Base-by-base conservation (phyloP, 2,888 invertebrate species). In the Melanostoma mellinum region DNA sequence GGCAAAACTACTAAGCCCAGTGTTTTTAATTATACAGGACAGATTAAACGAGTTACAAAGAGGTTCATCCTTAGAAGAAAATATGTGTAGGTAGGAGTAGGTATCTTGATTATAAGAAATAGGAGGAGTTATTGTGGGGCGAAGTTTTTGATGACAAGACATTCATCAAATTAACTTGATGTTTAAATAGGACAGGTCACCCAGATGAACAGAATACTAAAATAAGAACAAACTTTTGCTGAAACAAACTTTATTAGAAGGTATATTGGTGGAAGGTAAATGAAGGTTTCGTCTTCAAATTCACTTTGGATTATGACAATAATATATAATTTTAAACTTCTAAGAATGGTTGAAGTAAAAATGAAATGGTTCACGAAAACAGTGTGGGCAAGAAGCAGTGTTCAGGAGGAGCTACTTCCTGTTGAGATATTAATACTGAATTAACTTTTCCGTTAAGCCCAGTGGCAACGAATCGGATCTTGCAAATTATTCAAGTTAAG, bases 131-230 rank as follows among this genome's bases (percentile, higher is more conserved):
- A 10, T 58, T 48, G 6, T 40, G 1, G 30, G 30, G 46, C 52
- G 35, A 4, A 6, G 38, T 68, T 55, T 46, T 63, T 75, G 73
- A 78, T 82, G 77, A 63, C 72, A 73, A 82, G 69, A 84, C 58
- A 53, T 74, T 84, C 63, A 84, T 74, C 58, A 78, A 78, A 78
- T 84, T 84, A 78, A 65, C 74, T 78, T 33, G 44, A 84, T 63
- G 72, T 55, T 56, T 33, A n/a, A 74, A 74, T 72, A 76, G 77
- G 72, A 67, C 67, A 56, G 65, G 53, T 48, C 50, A 69, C 35
- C 67, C 48, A 61, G 10, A 48, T 56, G 35, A 61, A 69, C 48
- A 40, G 61, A 61, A 50, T 52, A 53, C 61, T 40, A 33, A 6
- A 35, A 46, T 4, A 60, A 68, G 44, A 35, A 78, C 67, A 81